Base-by-base conservation (phyloP, 2,113 vertebrate genomes). In the Muscicapa adusta region DNA sequence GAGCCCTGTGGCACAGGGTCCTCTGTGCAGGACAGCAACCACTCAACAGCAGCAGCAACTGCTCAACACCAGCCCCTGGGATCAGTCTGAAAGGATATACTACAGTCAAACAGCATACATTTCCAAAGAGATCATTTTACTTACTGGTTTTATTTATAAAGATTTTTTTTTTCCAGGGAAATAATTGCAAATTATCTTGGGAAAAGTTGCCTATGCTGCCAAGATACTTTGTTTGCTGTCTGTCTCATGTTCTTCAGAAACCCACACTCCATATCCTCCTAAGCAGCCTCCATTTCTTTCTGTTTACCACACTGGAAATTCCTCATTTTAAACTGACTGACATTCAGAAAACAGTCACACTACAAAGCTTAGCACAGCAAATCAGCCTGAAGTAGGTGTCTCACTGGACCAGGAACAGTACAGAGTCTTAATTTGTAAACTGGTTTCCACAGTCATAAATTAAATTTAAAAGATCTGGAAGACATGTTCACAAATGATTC, bases 161-260 rank as follows among this genome's bases (percentile, higher is more conserved):
- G 5, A 75, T 75, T 18, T 33, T 60, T 20, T 71, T 86, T 94
- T 63, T 53, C 75, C 68, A 71, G 89, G 43, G 72, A 86, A 90
- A 56, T 4, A 7, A 33, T 25, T 71, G 65, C 17, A 78, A 29
- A 63, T 88, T 68, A 51, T 73, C 42, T 80, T 77, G 56, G 54
- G 26, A 71, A 85, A 91, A 88, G 28, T 29, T 60, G 36, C 31
- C 38, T 84, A 48, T 0, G 1, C 26, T 74, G 48, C 34, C 76
- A 93, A 74, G 31, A 63, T 77, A 31, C 57, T 95, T 93, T 77
- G 17, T 88, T 94, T 94, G 68, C n/a, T 86, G 47, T 65, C 83
- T 90, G 40, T 77, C 67, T 90, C 43, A 19, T 54, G n/a, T 42
- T 78, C 60, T 84, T 78, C 60, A 86, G 78, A 93, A 83, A 60